A percentile compares a stretch with the other conserved stretches of the same genome.
Conservation (phyloP, 2,113 vertebrate genomes). For the Chaetodon auriga region DNA sequence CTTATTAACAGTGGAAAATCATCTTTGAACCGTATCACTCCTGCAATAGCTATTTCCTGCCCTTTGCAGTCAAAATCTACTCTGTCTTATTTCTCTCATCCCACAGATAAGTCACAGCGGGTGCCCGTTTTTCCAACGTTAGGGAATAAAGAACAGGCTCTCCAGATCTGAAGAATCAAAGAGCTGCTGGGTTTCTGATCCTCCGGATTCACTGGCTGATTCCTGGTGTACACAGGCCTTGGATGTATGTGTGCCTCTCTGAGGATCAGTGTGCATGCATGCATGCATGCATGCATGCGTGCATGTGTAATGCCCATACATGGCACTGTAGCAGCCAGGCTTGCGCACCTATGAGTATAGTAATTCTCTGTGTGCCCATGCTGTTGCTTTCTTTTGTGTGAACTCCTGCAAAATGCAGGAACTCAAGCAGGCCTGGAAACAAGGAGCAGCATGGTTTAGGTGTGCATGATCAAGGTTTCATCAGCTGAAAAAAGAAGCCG, state of each 20-base stretch:
- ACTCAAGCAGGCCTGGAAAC: background rate
- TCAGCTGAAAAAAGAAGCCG: background rate
- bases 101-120: slow-evolving; percentile 63
- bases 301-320: background rate
- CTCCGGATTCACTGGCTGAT: slow-evolving; percentile 9
- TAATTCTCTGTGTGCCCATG: slow-evolving; percentile 27
- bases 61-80: slow-evolving; percentile 9
- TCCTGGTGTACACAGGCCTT: background rate
- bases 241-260: background rate
- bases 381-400: slow-evolving; percentile 26
- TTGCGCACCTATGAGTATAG: slow-evolving; percentile 15
- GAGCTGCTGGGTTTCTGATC: slow-evolving; percentile 48
- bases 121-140: slow-evolving; percentile 32
- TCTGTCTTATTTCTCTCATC: slow-evolving; percentile 28
- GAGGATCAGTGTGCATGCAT: background rate
- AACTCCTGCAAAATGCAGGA: slow-evolving; percentile 15
- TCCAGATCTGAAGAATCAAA: slow-evolving; percentile 55
- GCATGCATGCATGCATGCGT: background rate
- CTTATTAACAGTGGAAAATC: slow-evolving; percentile 5
- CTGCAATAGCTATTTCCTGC: slow-evolving; percentile 26
- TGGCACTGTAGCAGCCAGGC: background rate
- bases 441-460: background rate
- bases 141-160: slow-evolving; percentile 35
- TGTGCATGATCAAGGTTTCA: slow-evolving; percentile 13
- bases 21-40: slow-evolving; percentile 26